A percentile compares a stretch with the other conserved stretches of the same genome.
phyloP scores from a whole-genome alignment of 2,888 invertebrate species.

The Nasonia oneida region DNA sequence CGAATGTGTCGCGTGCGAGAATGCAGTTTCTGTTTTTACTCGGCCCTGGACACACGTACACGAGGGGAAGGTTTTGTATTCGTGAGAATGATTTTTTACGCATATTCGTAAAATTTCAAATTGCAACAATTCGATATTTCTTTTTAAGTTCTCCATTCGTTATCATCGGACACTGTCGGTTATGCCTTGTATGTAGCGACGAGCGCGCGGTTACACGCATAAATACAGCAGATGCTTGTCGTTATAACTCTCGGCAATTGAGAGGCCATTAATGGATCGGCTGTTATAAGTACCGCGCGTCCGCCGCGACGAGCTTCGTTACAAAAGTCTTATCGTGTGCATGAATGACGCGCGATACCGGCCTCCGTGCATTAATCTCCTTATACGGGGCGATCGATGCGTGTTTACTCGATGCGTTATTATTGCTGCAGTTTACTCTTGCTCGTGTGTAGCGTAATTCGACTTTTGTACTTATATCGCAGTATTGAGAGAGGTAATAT shows the following conservation, averaged over 20 bases:
- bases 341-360: conserved; percentile 33
- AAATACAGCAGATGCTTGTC: conserved; percentile 59
- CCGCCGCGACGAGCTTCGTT: conserved; percentile 7
- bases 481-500: background rate
- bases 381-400: conserved; percentile 5
- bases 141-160: background rate
- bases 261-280: conserved; percentile 53
- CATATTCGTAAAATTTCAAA: too few relatives aligned
- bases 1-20: conserved; percentile 1
- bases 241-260: conserved; percentile 49
- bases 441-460: conserved; percentile 10
- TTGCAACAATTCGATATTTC: too few relatives aligned
- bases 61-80: background rate
- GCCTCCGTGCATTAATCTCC: conserved; percentile 28
- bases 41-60: background rate
- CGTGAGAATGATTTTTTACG: background rate
- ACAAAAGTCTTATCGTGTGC: conserved; percentile 21
- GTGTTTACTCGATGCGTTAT: background rate
- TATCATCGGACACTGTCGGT: background rate
- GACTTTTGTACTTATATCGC: background rate
- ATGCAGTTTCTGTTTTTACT: conserved; percentile 43
- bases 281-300: background rate
- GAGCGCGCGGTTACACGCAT: background rate
- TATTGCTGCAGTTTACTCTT: background rate
- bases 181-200: background rate